phyloP scores from a whole-genome alignment of 2,888 invertebrate species.

The Periphyllus acericola region DNA sequence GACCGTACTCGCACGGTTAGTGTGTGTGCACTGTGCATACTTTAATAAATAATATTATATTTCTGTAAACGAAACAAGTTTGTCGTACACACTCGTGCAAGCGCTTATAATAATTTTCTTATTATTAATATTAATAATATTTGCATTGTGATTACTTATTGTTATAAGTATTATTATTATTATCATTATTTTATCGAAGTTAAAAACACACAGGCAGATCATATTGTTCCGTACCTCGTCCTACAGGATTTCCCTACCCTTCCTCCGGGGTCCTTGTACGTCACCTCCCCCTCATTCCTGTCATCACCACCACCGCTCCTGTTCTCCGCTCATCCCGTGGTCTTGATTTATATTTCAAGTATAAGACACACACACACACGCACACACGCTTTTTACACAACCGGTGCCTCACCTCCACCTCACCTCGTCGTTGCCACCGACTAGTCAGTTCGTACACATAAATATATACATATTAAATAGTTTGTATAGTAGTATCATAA shows the following conservation, averaged over 20 bases:
- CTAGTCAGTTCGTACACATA: too few species aligned
- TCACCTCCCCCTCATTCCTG: neutral
- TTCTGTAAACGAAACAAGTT: constrained; percentile 45
- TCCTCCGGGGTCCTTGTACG: neutral
- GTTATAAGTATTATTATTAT: too few species aligned
- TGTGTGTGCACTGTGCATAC: too few species aligned
- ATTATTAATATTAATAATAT: neutral
- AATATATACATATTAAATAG: neutral
- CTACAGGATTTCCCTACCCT: neutral
- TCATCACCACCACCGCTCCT: neutral
- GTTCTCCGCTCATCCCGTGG: neutral
- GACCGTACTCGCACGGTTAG: neutral
- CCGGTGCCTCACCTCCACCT: constrained; percentile 27
- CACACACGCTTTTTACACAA: neutral
- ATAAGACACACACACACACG: neutral
- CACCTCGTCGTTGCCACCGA: neutral
- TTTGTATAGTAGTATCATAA: too few species aligned
- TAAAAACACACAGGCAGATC: constrained; percentile 48
- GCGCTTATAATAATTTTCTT: too few species aligned
- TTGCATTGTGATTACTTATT: too few species aligned
- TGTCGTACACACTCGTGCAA: neutral
- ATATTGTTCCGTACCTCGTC: constrained; percentile 13
- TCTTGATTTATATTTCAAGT: constrained; percentile 46
- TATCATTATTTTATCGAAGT: neutral
- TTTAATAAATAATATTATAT: too few species aligned